These are phyloP conservation scores for Pteromalus puparum DNA, from an alignment of 1,140 invertebrate genomes.

Conservation along the genomic window DNA sequence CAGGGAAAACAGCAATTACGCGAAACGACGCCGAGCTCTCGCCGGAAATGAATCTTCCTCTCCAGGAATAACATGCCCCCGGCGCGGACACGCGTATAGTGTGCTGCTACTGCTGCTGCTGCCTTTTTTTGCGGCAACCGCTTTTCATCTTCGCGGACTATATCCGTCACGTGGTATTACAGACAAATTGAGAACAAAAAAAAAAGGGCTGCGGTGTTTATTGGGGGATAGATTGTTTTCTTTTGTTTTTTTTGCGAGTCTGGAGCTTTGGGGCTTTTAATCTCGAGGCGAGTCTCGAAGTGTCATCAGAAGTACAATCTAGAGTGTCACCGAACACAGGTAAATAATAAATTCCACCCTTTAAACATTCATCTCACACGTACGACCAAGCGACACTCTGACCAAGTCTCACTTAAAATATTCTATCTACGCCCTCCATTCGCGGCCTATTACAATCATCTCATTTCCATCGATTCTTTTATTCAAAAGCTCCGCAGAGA, in stretches of 20 bases:
- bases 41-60: conserved; percentile 60
- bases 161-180: not conserved
- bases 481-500: not conserved
- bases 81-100: not conserved
- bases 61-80: conserved; percentile 54
- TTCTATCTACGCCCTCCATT: not conserved
- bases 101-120: no score
- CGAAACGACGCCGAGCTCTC: conserved; percentile 52
- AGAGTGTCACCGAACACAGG: not conserved
- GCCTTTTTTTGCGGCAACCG: not conserved
- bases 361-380: not conserved
- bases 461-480: conserved; percentile 1
- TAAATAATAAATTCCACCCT: no score
- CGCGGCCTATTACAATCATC: not conserved
- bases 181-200: conserved; percentile 34
- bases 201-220: not conserved
- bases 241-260: not conserved
- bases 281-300: not conserved
- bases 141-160: conserved; percentile 10
- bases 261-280: not conserved
- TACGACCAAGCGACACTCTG: no score
- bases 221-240: not conserved
- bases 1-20: conserved; percentile 63
- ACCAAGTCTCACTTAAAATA: not conserved
- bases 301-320: no score